A percentile compares a stretch with the other conserved stretches of the same genome.
Conservation (phyloP, 2,888 invertebrate species). For the Pecten maximus region DNA sequence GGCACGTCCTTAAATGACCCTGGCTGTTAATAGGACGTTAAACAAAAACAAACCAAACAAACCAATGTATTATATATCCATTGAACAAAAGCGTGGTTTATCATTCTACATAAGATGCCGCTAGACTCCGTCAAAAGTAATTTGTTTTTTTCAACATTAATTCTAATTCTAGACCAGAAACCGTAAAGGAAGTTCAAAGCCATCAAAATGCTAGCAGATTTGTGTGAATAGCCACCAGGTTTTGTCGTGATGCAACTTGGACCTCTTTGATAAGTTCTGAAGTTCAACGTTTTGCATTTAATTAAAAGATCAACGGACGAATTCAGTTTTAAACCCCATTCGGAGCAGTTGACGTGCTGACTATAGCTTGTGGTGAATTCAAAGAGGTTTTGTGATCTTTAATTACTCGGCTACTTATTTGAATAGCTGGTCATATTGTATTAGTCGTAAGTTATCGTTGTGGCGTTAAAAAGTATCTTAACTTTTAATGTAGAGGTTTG, state of each 20-base stretch:
- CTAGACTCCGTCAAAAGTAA: background rate
- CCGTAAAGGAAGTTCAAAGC: background rate
- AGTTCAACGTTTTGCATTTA: conserved; percentile 23
- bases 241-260: background rate
- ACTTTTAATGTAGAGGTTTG: background rate
- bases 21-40: too few species aligned
- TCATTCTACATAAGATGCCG: too few species aligned
- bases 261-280: background rate
- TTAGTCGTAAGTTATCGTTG: background rate
- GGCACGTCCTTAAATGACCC: too few species aligned
- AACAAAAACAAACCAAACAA: too few species aligned
- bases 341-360: background rate
- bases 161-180: background rate
- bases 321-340: background rate
- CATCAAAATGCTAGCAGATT: background rate
- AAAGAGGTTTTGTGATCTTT: background rate
- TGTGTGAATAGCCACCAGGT: background rate
- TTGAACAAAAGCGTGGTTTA: too few species aligned
- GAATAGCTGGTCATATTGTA: background rate
- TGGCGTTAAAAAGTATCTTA: background rate
- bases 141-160: background rate
- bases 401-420: background rate
- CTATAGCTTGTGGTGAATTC: background rate
- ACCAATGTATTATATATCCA: too few species aligned
- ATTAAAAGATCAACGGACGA: background rate